A percentile compares a stretch with the other conserved stretches of the same genome.
Evolutionary conservation across 2,888 invertebrate species (phyloP).

Genomic region (Brachyopa scutellaris): DNA sequence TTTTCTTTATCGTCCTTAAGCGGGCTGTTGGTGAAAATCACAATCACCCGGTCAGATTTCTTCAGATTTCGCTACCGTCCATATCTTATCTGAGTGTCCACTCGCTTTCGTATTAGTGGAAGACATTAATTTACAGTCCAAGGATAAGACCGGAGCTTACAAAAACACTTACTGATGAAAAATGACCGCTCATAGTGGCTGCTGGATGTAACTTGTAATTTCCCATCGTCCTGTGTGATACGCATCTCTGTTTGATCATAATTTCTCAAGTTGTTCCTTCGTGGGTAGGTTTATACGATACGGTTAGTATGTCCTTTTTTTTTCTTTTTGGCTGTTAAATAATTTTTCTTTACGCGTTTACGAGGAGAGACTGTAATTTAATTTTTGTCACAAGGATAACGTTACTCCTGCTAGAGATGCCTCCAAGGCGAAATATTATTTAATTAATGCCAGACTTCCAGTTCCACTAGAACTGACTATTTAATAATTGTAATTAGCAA

Average conservation of each 20-base stretch:
- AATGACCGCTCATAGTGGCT: conserved; percentile 13
- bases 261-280: conserved; percentile 3
- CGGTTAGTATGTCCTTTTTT: neutral
- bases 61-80: neutral
- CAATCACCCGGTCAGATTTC: too few species aligned
- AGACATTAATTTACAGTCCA: conserved; percentile 23
- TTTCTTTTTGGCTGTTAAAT: neutral
- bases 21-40: neutral
- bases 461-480: conserved; percentile 22
- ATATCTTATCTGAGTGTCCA: conserved; percentile 1
- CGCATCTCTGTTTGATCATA: conserved; percentile 17
- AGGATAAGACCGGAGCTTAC: conserved; percentile 24
- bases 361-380: conserved; percentile 36
- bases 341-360: neutral
- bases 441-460: conserved; percentile 39
- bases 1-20: neutral
- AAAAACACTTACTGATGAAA: conserved; percentile 45
- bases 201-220: conserved; percentile 7
- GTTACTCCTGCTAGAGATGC: neutral
- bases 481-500: conserved; percentile 40
- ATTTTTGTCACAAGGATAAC: conserved; percentile 37
- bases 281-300: too few species aligned
- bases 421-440: conserved; percentile 18
- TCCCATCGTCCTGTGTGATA: conserved; percentile 5
- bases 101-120: conserved; percentile 5